phyloP scores from a whole-genome alignment of 2,888 invertebrate species.

The Gymnosoma rotundatum region DNA sequence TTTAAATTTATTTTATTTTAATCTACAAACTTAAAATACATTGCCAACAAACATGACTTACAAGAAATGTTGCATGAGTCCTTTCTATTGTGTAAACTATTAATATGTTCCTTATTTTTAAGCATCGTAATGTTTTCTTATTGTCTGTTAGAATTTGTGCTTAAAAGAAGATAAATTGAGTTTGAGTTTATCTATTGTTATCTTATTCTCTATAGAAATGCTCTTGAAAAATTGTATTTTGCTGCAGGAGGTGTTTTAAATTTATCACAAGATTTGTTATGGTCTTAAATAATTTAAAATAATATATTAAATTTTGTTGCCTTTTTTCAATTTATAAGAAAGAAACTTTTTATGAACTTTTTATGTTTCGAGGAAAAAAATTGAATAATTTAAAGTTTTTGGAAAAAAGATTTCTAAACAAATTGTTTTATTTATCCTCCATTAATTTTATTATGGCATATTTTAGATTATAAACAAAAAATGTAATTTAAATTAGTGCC shows the following conservation, averaged over 20 bases:
- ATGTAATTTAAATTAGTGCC: too few relatives aligned
- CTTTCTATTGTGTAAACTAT: constrained; percentile 21
- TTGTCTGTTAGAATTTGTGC: constrained; percentile 4
- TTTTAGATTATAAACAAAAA: too few relatives aligned
- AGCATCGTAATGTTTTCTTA: too few relatives aligned
- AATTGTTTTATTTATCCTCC: too few relatives aligned
- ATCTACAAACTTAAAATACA: too few relatives aligned
- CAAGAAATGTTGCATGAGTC: background rate
- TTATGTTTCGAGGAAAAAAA: too few relatives aligned
- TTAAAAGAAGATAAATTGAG: background rate
- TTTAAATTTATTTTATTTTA: too few relatives aligned
- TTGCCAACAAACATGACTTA: background rate
- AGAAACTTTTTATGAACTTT: too few relatives aligned
- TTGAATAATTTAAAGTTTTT: background rate
- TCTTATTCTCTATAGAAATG: constrained; percentile 3
- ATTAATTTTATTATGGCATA: too few relatives aligned
- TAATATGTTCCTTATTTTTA: background rate
- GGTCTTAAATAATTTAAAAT: background rate
- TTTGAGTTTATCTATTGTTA: constrained; percentile 16
- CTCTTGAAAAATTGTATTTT: background rate
- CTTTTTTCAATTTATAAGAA: background rate
- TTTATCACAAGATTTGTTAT: constrained; percentile 13
- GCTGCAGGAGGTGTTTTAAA: background rate
- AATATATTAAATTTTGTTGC: background rate
- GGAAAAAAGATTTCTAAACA: background rate